Conservation (phyloP, 2,888 invertebrate species). For the Reticulitermes lucifugus region DNA sequence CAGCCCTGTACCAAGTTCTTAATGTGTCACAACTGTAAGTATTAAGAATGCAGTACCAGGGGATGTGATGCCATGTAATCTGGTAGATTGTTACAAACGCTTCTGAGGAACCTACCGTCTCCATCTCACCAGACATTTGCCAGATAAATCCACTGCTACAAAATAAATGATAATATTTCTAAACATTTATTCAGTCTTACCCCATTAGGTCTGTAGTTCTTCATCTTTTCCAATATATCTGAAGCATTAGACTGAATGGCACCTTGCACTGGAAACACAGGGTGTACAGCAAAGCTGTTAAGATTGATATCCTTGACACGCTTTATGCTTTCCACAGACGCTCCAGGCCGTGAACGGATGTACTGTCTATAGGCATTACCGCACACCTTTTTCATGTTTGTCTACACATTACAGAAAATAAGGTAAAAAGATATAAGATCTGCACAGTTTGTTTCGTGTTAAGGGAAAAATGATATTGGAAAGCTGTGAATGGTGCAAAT, state of each 20-base stretch:
- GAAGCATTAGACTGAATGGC: conserved; percentile 61
- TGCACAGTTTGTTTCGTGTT: no score
- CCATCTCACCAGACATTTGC: no score
- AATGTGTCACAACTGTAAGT: no score
- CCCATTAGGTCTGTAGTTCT: conserved; percentile 79
- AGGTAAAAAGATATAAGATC: conserved; percentile 22
- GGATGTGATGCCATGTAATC: no score
- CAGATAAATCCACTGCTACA: no score
- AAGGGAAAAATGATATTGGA: no score
- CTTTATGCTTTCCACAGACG: conserved; percentile 90
- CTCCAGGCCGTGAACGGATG: conserved; percentile 85
- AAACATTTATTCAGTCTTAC: conserved; percentile 65
- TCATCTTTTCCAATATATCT: conserved; percentile 72
- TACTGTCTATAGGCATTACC: conserved; percentile 94
- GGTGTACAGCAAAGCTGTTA: conserved; percentile 72
- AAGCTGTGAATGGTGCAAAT: no score
- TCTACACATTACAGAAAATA: conserved; percentile 62
- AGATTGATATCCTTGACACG: conserved; percentile 80
- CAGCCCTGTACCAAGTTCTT: no score
- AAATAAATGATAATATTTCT: neutral
- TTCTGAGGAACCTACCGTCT: no score
- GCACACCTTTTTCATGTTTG: conserved; percentile 77
- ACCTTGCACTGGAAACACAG: conserved; percentile 67
- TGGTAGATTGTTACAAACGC: no score
- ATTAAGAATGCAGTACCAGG: no score